Evolutionary conservation across 35 echinoderm and acorn worm genomes (phyloP), one percentile per base, ranked within the genome.

Genomic region (Heliocidaris tuberculata): DNA sequence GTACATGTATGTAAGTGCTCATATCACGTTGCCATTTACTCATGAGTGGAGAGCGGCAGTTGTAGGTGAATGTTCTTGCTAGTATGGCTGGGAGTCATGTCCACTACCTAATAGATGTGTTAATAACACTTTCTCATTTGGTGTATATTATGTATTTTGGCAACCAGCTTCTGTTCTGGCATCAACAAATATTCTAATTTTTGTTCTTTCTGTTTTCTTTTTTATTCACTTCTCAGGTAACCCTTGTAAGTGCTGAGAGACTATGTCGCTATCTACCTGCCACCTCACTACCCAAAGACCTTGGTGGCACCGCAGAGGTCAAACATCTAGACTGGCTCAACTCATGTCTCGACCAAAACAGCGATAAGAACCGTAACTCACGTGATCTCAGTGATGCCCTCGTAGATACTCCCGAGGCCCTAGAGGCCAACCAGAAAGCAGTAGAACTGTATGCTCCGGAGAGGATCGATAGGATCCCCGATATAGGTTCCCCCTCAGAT

Each of bases 311-410:
- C 5, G 85, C 95, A 59, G 93, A 96, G 54, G 85, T 97, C 48
- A 97, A 96, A 56, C 98, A 99, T 85, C 94, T 96, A 88, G 97
- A 99, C 49, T 99, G 98, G 98, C 96, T 99, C 92, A 96, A 96
- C 54, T 96, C 95, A 13, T 99, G 98, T 92, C 78, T 97, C 7
- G 95, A 97, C 70, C 95, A 97, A 47, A 94, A 90, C 59, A 91
- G 95, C 13, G 96, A 99, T 70, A 94, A 95, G 49, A 99, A 99
- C 93, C 96, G 98, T 48, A 99, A 97, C 95, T 96, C 98, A 27
- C 85, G 92, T 31, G 96, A 97, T 50, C 92, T 99, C 17, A 96
- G 95, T 24, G 97, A 99, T 52, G 93, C 95, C 85, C 96, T 99
- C 50, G 91, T 92, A 11, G 96, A 94, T 78, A 96, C 95, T 19